Evolutionary conservation across 2,888 invertebrate genomes (phyloP).

Genomic region (Drosophila kambysellisi): DNA sequence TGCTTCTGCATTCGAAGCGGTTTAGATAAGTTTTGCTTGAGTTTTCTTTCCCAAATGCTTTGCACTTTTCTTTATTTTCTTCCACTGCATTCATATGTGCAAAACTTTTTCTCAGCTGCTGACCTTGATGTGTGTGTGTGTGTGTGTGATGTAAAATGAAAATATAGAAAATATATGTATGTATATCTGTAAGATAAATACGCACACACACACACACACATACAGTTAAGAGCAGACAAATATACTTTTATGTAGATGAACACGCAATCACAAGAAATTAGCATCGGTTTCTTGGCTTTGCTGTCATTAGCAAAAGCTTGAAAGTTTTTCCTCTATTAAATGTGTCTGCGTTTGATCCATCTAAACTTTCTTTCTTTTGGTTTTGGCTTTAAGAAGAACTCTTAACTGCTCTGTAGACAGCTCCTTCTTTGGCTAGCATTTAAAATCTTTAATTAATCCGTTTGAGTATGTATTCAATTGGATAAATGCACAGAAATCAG

Average conservation of each 20-base stretch:
- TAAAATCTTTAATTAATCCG: not conserved
- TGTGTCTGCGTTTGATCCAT: not conserved
- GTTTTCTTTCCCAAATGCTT: slow-evolving; percentile 23
- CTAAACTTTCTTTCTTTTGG: not conserved
- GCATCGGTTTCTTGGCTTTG: slow-evolving; percentile 3
- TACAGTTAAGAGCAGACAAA: not conserved
- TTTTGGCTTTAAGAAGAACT: not conserved
- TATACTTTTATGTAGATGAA: slow-evolving; percentile 12
- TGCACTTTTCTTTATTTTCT: slow-evolving; percentile 18
- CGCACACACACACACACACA: not conserved
- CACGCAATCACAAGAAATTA: slow-evolving; percentile 13
- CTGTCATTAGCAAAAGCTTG: slow-evolving; percentile 37
- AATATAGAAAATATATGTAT: not conserved
- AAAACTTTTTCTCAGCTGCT: slow-evolving; percentile 46
- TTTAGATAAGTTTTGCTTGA: slow-evolving; percentile 50
- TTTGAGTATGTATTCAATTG: not conserved
- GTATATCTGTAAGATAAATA: not conserved
- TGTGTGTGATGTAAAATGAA: slow-evolving; percentile 11
- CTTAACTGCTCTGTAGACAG: not conserved
- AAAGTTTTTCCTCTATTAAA: slow-evolving; percentile 18
- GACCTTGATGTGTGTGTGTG: slow-evolving; percentile 19
- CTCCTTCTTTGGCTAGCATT: not conserved
- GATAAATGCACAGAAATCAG: not conserved
- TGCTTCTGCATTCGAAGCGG: slow-evolving; percentile 39
- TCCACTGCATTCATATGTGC: slow-evolving; percentile 4